These are phyloP conservation scores for Drosophila aldrichi DNA, from an alignment of 2,888 invertebrate species.

Conservation along the genomic window DNA sequence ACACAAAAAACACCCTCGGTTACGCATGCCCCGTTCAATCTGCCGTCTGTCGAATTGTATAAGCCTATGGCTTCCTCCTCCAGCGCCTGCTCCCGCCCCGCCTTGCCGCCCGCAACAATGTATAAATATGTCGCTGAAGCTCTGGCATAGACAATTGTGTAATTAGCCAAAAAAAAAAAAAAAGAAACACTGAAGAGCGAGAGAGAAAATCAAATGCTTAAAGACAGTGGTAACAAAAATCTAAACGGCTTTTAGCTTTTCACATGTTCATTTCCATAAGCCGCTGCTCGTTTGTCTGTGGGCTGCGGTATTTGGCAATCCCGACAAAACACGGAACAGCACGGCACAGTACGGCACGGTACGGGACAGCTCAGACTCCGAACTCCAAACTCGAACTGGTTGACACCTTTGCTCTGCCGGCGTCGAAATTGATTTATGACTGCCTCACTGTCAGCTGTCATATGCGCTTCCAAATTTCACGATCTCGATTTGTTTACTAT, in stretches of 20 bases:
- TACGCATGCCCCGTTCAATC: constrained; percentile 65
- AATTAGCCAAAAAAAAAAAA: constrained; percentile 65
- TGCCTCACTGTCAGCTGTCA: constrained; percentile 48
- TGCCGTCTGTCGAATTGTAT: constrained; percentile 57
- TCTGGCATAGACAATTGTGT: constrained; percentile 73
- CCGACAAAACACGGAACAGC: constrained; percentile 24
- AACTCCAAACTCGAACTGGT: constrained; percentile 43
- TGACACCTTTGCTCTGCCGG: constrained; percentile 46
- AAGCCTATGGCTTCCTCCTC: constrained; percentile 44
- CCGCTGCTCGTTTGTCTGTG: constrained; percentile 38
- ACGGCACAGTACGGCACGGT: neutral
- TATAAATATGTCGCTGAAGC: constrained; percentile 54
- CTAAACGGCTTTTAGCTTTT: constrained; percentile 53
- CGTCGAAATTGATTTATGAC: constrained; percentile 67
- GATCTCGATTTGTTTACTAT: constrained; percentile 13
- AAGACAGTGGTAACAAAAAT: constrained; percentile 49
- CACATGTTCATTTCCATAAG: constrained; percentile 55
- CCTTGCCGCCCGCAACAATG: no score
- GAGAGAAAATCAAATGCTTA: constrained; percentile 4
- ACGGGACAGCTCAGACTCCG: constrained; percentile 4
- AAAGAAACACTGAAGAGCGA: neutral
- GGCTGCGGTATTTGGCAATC: constrained; percentile 43
- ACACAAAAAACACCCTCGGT: constrained; percentile 63
- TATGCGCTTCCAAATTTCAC: constrained; percentile 46
- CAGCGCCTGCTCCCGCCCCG: no score